A percentile compares a stretch with the other conserved stretches of the same genome.
phyloP scores from a whole-genome alignment of 2,113 vertebrate genomes.

The Lepus americanus region DNA sequence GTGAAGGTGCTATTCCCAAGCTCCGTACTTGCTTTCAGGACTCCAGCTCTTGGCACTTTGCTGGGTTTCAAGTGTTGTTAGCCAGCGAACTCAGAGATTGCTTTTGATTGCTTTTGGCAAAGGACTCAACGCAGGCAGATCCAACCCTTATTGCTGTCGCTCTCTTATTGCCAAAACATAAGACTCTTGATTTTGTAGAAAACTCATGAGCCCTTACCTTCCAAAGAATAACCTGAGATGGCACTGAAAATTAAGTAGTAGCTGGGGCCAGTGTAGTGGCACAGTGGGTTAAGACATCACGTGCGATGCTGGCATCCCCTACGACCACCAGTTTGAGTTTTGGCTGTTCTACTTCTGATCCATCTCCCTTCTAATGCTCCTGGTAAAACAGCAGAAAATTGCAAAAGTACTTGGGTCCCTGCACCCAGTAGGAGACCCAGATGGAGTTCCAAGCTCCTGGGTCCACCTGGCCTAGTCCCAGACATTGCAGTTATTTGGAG shows the following conservation, averaged over 20 bases:
- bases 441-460: too few species aligned
- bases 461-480: too few species aligned
- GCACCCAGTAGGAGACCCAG: too few species aligned
- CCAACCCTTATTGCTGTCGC: slow-evolving; percentile 48
- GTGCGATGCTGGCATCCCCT: too few species aligned
- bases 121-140: slow-evolving; percentile 32
- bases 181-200: slow-evolving; percentile 62
- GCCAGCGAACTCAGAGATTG: slow-evolving; percentile 50
- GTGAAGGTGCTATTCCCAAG: not conserved
- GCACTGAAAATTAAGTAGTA: not conserved
- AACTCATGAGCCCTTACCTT: slow-evolving; percentile 30
- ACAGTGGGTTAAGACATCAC: too few species aligned
- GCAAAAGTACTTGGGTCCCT: too few species aligned
- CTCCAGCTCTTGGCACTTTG: slow-evolving; percentile 52
- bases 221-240: slow-evolving; percentile 26
- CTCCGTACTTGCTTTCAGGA: not conserved
- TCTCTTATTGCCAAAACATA: slow-evolving; percentile 75
- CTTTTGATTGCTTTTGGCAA: slow-evolving; percentile 64
- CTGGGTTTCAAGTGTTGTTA: slow-evolving; percentile 63
- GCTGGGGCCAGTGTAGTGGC: too few species aligned
- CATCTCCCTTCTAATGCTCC: too few species aligned
- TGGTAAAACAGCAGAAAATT: too few species aligned
- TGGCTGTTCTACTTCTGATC: too few species aligned
- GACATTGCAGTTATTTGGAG: too few species aligned
- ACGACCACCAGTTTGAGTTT: too few species aligned